Percentiles rank a stretch among this genome's conserved stretches.
Conservation (phyloP, 92 coral and sea anemone species). For the Scolanthus callimorphus region DNA sequence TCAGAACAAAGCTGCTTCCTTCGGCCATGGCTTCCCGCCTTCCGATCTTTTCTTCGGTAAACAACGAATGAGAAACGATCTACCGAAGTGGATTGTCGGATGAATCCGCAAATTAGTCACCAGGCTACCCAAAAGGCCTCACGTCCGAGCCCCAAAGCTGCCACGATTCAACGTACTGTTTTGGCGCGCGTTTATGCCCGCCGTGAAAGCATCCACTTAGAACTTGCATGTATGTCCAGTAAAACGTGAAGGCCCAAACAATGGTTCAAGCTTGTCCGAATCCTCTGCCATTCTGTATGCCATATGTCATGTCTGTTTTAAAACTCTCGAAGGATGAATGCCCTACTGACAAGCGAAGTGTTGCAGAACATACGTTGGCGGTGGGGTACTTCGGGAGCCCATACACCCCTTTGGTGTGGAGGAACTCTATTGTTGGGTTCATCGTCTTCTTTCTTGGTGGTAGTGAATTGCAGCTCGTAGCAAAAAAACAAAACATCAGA, state of each 20-base stretch:
- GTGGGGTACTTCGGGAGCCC: conserved; percentile 58
- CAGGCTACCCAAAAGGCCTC: too few species aligned
- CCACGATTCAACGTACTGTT: too few species aligned
- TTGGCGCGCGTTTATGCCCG: too few species aligned
- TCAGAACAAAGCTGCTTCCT: too few species aligned
- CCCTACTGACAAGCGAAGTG: conserved; percentile 49
- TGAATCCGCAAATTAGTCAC: too few species aligned
- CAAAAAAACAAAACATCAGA: conserved; percentile 65
- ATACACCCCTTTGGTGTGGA: conserved; percentile 37
- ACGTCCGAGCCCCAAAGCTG: too few species aligned
- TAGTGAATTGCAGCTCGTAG: conserved; percentile 58
- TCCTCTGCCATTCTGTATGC: conserved; percentile 48
- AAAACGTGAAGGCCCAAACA: not conserved
- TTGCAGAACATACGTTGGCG: conserved; percentile 61
- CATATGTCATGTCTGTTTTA: conserved; percentile 67
- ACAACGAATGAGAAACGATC: too few species aligned
- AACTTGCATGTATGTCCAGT: too few species aligned
- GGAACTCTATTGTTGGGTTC: conserved; percentile 51
- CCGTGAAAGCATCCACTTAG: too few species aligned
- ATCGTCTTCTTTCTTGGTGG: conserved; percentile 37
- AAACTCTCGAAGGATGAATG: conserved; percentile 53
- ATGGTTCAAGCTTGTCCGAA: conserved; percentile 54
- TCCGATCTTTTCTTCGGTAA: too few species aligned
- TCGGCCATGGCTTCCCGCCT: too few species aligned
- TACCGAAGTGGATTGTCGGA: too few species aligned